Base-by-base conservation (phyloP, 2,797 vertebrate species). In the Microhierax caerulescens region DNA sequence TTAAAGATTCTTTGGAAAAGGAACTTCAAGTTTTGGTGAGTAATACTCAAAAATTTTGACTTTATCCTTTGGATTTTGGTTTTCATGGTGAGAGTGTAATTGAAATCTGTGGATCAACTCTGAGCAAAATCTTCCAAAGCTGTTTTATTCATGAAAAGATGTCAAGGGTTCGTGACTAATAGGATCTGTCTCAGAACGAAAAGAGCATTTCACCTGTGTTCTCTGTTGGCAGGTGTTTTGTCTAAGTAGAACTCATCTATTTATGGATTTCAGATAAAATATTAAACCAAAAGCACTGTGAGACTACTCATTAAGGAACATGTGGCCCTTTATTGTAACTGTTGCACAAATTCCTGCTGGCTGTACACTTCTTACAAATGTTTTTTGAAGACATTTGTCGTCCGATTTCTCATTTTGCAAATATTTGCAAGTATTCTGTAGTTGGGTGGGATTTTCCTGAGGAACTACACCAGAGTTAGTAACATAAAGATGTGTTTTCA, bases 1-100 rank as follows among this genome's bases (percentile, higher is more conserved):
- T 98, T 91, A 99, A 99, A 95, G 98, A 98, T 85, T 94, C 97
- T 94, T 96, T 99, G 98, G 98, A 99, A 94, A 98, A 98, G 92
- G 98, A 99, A 81, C 98, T 99, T 82, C 98, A 97, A 94, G 93
- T 86, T 91, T 96, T 99, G 99, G 99, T 99, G 98, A 99, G 99
- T 98, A 97, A 88, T 57, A 75, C 37, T 37, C 64, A 4, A 24
- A 65, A 83, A 76, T 86, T 90, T 88, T 77, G 51, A 43, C 72
- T 88, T 77, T 94, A 60, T 63, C 81, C 59, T 93, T 82, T 83
- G 73, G 91, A 88, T 78, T 91, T 93, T 85, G 72, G n/a, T 51
- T 85, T 91, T 92, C 16, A 8, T 80, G 78, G 68, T 77, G 70
- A 91, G 84, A 92, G 3, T 34, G 9, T 51, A 4, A 32, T 37